Conservation (phyloP, 2,797 vertebrate species). For the Notoglanidium macrostoma region DNA sequence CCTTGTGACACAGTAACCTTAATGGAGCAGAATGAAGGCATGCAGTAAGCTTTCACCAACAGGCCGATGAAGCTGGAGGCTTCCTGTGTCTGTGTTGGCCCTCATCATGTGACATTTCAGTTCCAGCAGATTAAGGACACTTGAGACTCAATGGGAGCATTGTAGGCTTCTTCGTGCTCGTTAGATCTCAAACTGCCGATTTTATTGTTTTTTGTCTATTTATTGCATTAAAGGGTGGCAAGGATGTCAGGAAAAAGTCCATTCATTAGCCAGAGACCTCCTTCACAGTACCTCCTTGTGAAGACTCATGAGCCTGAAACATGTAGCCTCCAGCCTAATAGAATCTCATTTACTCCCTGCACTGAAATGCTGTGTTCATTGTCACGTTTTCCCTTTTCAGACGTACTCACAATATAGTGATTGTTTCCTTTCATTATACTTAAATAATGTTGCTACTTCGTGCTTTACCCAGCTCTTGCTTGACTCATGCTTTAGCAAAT, state of each 20-base stretch:
- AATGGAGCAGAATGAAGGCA: constrained; percentile 73
- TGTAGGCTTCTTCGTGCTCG: constrained; percentile 22
- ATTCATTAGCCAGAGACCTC: constrained; percentile 34
- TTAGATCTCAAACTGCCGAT: constrained; percentile 6
- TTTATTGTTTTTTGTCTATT: constrained; percentile 28
- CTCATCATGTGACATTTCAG: constrained; percentile 65
- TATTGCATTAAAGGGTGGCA: neutral
- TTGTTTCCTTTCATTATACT: neutral
- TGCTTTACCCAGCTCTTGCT: neutral
- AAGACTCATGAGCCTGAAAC: constrained; percentile 4
- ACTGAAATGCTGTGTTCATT: constrained; percentile 5
- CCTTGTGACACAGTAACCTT: constrained; percentile 78
- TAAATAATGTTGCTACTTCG: constrained; percentile 7
- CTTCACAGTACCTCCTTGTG: constrained; percentile 18
- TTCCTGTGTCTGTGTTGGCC: constrained; percentile 45
- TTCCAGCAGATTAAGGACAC: constrained; percentile 52
- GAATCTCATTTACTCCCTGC: neutral
- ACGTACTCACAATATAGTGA: constrained; percentile 1
- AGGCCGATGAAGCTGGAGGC: constrained; percentile 41
- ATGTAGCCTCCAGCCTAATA: constrained; percentile 15
- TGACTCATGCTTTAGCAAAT: constrained; percentile 28
- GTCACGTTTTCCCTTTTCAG: constrained; percentile 12
- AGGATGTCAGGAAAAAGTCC: constrained; percentile 36
- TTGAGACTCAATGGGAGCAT: constrained; percentile 37
- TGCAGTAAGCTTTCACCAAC: constrained; percentile 62